Base-by-base conservation (phyloP, 2,113 vertebrate species). In the Micronisus gabar region DNA sequence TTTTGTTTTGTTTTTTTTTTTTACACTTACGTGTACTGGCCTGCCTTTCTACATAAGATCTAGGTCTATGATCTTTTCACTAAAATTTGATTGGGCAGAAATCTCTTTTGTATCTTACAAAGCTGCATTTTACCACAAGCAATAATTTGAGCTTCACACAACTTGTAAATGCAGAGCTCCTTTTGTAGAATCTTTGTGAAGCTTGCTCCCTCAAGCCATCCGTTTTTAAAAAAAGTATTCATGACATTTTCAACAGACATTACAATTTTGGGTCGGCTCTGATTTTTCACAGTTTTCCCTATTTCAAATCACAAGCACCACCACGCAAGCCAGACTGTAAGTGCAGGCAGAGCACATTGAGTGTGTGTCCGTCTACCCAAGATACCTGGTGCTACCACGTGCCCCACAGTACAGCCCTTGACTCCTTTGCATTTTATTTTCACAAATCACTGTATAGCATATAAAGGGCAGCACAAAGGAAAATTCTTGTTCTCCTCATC, bases 351-450 rank as follows among this genome's bases (percentile, higher is more conserved):
- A 55, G 81, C 52, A 61, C 15, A 63, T 0, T 15, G 50, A 26
- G 25, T 52, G 25, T 50, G 56, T 0, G 2, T 25, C 59, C 56
- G 2, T 25, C 59, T 61, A 63, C 58, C 17, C 10, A 63, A 50
- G 43, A 55, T 48, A 68, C 17, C 30, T 32, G n/a, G n/a, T 29
- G 10, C 27, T 23, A 61, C 12, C 73, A 72, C 0, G 0, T 4
- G 16, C 8, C 29, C n/a, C 25, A 7, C 8, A 66, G 40, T 2
- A 53, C 27, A 79, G 45, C 7, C 41, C 15, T 68, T 1, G 0
- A 71, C 19, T 61, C 34, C 38, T 66, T 11, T 12, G 7, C 40
- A 56, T 15, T 41, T 53, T 26, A 63, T 47, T 93, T 61, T 53
- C 78, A 88, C 36, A 41, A 63, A 67, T 22, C 41, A 18, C n/a